Evolutionary conservation across 2,888 invertebrate genomes (phyloP).

Genomic region (Dasysyrphus tricinctus): DNA sequence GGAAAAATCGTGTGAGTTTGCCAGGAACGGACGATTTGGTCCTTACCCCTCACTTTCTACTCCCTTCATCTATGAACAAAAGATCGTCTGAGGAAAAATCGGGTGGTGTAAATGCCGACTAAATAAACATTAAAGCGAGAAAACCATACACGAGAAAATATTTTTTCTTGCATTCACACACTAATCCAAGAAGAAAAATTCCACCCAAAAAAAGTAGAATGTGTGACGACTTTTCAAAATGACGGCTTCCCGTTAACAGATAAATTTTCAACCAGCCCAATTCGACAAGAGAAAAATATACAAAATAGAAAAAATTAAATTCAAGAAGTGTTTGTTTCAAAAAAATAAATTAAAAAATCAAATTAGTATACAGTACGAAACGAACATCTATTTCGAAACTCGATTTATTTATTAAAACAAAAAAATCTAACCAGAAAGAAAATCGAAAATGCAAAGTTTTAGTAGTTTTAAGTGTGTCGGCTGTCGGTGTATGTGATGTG

Average conservation of each 20-base stretch:
- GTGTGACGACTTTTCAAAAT: constrained; percentile 74
- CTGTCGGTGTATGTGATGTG: constrained; percentile 30
- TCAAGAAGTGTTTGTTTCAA: constrained; percentile 53
- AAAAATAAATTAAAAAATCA: not conserved
- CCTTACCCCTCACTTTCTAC: too few relatives aligned
- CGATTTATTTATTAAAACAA: constrained; percentile 26
- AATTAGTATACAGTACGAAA: constrained; percentile 36
- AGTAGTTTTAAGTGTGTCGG: constrained; percentile 41
- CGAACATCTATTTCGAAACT: constrained; percentile 49
- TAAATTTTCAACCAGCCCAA: constrained; percentile 63
- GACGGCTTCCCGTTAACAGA: constrained; percentile 74
- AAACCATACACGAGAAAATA: not conserved
- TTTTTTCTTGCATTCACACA: constrained; percentile 29
- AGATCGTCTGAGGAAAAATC: too few relatives aligned
- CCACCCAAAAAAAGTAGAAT: constrained; percentile 45
- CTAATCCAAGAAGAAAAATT: constrained; percentile 24
- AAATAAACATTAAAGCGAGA: constrained; percentile 29
- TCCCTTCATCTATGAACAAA: too few relatives aligned
- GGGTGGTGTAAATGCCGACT: too few relatives aligned
- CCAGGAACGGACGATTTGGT: too few relatives aligned
- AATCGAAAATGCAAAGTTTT: constrained; percentile 39
- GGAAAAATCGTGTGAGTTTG: too few relatives aligned
- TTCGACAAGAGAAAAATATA: constrained; percentile 46
- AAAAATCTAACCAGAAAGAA: constrained; percentile 32
- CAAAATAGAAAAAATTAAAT: constrained; percentile 40